Percentiles rank a stretch among this genome's conserved stretches.
Evolutionary conservation across 2,888 invertebrate species (phyloP).

Genomic region (Rosalia funebris): DNA sequence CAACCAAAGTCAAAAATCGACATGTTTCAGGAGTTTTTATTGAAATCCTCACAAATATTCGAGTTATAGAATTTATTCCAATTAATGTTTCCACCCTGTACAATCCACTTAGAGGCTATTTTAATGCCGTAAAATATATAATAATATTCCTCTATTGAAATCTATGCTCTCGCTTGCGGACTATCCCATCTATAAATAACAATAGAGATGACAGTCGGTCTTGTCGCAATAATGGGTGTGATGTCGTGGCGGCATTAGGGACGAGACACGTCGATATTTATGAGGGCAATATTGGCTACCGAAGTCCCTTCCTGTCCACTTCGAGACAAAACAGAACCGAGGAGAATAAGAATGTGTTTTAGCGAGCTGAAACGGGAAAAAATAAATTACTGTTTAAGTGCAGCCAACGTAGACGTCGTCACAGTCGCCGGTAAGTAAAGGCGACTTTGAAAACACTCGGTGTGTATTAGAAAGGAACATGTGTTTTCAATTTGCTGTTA

Average conservation of each 20-base stretch:
- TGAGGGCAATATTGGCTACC: conserved; percentile 25
- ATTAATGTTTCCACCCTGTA: no score
- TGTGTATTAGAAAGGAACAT: no score
- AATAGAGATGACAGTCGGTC: conserved; percentile 30
- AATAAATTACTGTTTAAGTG: no score
- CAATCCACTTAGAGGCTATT: conserved; percentile 5
- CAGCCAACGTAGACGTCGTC: no score
- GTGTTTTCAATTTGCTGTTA: no score
- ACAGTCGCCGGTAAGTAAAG: no score
- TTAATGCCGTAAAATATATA: conserved; percentile 6
- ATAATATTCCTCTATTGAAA: conserved; percentile 17
- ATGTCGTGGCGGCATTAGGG: conserved; percentile 19
- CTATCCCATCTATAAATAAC: conserved; percentile 25
- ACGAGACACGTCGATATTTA: conserved; percentile 22
- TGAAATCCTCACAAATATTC: no score
- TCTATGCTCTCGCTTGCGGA: background rate
- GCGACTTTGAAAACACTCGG: no score
- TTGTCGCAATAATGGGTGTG: conserved; percentile 26
- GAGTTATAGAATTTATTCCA: no score
- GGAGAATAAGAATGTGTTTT: background rate
- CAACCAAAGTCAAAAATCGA: no score
- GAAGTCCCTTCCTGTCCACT: conserved; percentile 23
- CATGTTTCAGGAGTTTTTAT: no score
- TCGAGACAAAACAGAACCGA: background rate
- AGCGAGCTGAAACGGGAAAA: background rate